Evolutionary conservation across 2,888 invertebrate species (phyloP).

Genomic region (Apamea crenata): DNA sequence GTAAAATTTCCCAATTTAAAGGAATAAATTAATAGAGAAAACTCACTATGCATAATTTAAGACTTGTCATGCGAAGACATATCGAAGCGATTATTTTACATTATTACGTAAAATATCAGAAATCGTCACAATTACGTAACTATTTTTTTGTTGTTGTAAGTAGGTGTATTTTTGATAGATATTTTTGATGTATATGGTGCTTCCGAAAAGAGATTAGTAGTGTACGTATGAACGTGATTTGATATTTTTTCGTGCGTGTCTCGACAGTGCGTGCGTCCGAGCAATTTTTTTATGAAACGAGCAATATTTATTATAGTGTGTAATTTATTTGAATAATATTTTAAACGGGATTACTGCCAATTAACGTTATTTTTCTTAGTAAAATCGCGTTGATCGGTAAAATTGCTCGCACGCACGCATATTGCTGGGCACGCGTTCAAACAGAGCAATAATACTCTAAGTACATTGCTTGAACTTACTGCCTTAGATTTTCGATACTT

Average conservation of each 20-base stretch:
- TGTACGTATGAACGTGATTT: conserved; percentile 40
- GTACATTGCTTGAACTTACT: conserved; percentile 64
- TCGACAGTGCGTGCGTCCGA: conserved; percentile 17
- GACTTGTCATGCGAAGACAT: conserved; percentile 68
- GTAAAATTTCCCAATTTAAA: conserved; percentile 25
- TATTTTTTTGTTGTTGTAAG: conserved; percentile 42
- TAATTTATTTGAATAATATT: conserved; percentile 48
- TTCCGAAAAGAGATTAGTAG: conserved; percentile 72
- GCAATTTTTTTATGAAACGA: conserved; percentile 35
- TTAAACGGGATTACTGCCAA: conserved; percentile 18
- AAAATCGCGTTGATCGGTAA: conserved; percentile 29
- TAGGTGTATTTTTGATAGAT: conserved; percentile 65
- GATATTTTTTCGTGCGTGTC: conserved; percentile 36
- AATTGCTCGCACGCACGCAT: conserved; percentile 27
- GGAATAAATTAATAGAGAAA: conserved; percentile 41
- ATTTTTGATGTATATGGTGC: conserved; percentile 71
- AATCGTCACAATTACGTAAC: conserved; percentile 67
- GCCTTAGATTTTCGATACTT: conserved; percentile 62
- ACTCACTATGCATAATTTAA: conserved; percentile 64
- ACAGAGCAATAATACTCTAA: conserved; percentile 65
- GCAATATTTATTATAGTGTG: conserved; percentile 51
- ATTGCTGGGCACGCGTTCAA: conserved; percentile 12
- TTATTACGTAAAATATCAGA: conserved; percentile 57
- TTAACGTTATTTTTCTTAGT: conserved; percentile 15
- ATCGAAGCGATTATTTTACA: conserved; percentile 58